These are phyloP conservation scores for Psittacus erithacus DNA, from an alignment of 2,113 vertebrate species.

Conservation along the genomic window DNA sequence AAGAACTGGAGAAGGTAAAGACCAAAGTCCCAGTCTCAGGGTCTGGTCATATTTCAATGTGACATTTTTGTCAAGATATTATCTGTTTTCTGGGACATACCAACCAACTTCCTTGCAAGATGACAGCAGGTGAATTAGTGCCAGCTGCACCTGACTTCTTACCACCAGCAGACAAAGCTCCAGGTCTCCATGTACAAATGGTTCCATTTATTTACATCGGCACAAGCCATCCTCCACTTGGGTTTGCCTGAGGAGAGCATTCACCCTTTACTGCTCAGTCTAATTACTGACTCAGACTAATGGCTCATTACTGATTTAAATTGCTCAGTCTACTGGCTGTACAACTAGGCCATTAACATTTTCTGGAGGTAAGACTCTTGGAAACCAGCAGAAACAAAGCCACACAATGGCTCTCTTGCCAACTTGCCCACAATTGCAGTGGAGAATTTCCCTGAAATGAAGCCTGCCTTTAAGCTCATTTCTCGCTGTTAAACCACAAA, in stretches of 20 bases:
- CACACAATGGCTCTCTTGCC: neutral
- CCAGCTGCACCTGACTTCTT: constrained; percentile 19
- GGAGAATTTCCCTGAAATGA: neutral
- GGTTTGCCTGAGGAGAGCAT: neutral
- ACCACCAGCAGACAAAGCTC: neutral
- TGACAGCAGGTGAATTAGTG: neutral
- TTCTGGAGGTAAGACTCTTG: constrained; percentile 15
- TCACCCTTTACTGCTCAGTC: neutral
- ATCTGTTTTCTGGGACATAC: neutral
- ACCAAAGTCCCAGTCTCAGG: neutral
- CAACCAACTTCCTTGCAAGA: accelerated
- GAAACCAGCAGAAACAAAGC: neutral
- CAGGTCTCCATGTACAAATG: neutral
- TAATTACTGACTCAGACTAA: constrained; percentile 46
- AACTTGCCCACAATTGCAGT: neutral
- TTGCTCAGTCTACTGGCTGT: constrained; percentile 1
- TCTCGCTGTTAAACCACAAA: neutral
- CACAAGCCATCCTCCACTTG: neutral
- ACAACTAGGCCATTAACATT: neutral
- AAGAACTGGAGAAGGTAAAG: neutral
- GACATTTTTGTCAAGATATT: neutral
- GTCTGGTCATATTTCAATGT: neutral
- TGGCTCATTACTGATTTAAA: constrained; percentile 33
- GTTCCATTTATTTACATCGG: neutral
- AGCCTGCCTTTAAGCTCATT: neutral